Base-by-base conservation (phyloP, 64 coral and sea anemone genomes). In the Platygyra sinensis region DNA sequence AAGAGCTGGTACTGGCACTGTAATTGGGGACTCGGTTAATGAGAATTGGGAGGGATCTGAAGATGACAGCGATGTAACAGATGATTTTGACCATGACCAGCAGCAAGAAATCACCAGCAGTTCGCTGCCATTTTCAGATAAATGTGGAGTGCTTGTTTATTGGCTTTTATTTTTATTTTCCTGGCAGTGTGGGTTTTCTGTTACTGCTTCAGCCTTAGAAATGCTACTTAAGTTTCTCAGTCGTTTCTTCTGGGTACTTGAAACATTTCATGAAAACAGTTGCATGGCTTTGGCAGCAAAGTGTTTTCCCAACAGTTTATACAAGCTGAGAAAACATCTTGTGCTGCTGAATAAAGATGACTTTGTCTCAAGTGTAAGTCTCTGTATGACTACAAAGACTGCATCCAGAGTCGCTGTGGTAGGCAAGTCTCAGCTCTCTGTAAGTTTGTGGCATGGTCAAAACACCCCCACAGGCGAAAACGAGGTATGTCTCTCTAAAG, bases 161-260 rank as follows among this genome's bases (percentile, higher is more conserved):
- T 91, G 89, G 89, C 32, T 89, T n/a, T 83, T 94, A 42, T 89
- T 94, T 77, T 62, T 94, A 8, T 64, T 57, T 14, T 89, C 87
- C 50, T 94, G 87, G 92, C 86, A 94, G 67, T 89, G 72, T 62
- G 80, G 60, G 54, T 83, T 85, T 73, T 80, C 60, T 28, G 63
- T 93, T 52, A 93, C 78, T 8, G 92, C 89, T 80, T 74, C 86
- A 62, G 92, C 92, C 20, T 67, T 93, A 25, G 55, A 71, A 28
- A 61, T 93, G 51, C n/a, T 93, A 5, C 72, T 93, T 25, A 89
- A 94, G 25, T 94, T 94, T 54, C 38, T 94, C 0, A 89, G 79
- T 72, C 72, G 72, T 75, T 94, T 89, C 54, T 82, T 94, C 30
- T 94, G 86, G 92, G 24, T 94, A 32, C 20, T 89, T 52, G 86